A percentile compares a stretch with the other conserved stretches of the same genome.
These are phyloP conservation scores for Cyprinodon brontotheroides DNA, from an alignment of 2,113 vertebrate genomes.

Conservation along the genomic window DNA sequence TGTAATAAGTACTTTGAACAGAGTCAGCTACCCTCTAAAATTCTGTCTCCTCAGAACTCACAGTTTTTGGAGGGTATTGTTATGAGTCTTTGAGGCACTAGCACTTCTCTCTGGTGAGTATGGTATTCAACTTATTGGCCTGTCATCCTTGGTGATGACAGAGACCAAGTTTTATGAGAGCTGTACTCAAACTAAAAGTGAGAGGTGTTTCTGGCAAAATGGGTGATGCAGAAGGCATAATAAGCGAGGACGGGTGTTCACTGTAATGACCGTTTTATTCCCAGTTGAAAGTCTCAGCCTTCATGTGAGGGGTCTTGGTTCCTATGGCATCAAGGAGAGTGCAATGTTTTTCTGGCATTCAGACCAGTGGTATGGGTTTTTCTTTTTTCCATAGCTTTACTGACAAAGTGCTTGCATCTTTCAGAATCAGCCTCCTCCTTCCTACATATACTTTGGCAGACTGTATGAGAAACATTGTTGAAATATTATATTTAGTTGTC, in stretches of 20 bases:
- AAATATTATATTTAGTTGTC: neutral
- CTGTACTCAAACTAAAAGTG: constrained; percentile 61
- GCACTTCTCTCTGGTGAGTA: constrained; percentile 59
- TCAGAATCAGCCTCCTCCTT: constrained; percentile 24
- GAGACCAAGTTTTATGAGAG: constrained; percentile 65
- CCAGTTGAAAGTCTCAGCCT: constrained; percentile 68
- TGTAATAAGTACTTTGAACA: constrained; percentile 72
- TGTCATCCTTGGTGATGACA: constrained; percentile 69
- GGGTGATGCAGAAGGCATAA: constrained; percentile 41
- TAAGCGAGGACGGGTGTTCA: constrained; percentile 26
- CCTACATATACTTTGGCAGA: neutral
- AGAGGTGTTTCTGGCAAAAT: constrained; percentile 65
- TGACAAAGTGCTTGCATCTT: constrained; percentile 38
- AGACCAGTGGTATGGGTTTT: constrained; percentile 25
- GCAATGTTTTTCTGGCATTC: constrained; percentile 57
- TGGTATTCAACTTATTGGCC: constrained; percentile 66
- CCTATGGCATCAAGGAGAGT: constrained; percentile 46
- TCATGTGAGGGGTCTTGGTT: constrained; percentile 64
- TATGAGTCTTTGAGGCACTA: constrained; percentile 65
- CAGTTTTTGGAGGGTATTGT: constrained; percentile 72
- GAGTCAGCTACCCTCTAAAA: constrained; percentile 61
- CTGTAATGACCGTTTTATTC: constrained; percentile 54
- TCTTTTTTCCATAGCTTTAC: constrained; percentile 25
- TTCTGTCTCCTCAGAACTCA: constrained; percentile 63
- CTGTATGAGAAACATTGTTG: constrained; percentile 16